Conservation (phyloP, 2,888 invertebrate species). For the Agonum fuliginosum region DNA sequence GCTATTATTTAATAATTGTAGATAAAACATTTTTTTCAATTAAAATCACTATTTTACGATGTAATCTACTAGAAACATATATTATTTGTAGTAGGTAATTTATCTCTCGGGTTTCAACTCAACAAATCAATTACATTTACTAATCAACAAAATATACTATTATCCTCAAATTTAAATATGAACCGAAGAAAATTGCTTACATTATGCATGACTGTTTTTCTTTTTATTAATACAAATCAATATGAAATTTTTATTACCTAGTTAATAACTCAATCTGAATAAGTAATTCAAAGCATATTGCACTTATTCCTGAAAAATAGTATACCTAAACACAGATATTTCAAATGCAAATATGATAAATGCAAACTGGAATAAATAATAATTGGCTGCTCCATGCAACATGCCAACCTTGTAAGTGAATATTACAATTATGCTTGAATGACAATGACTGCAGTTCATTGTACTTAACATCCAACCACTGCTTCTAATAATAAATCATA, state of each 20-base stretch:
- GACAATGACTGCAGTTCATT: conserved; percentile 13
- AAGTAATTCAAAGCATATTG: not conserved
- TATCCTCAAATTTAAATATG: too few relatives aligned
- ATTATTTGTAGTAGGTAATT: too few relatives aligned
- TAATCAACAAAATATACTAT: too few relatives aligned
- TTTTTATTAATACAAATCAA: not conserved
- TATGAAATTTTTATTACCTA: not conserved
- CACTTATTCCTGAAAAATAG: not conserved
- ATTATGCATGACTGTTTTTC: too few relatives aligned
- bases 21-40: too few relatives aligned
- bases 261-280: conserved; percentile 14
- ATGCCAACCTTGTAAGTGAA: not conserved
- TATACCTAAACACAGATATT: not conserved
- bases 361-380: not conserved
- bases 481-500: conserved; percentile 11
- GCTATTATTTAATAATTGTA: too few relatives aligned
- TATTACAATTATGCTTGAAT: conserved; percentile 5
- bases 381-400: conserved; percentile 11
- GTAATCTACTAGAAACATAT: too few relatives aligned
- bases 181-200: too few relatives aligned
- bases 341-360: not conserved
- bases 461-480: not conserved
- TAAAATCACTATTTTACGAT: too few relatives aligned
- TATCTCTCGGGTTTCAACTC: too few relatives aligned
- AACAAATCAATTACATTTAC: too few relatives aligned